These are phyloP conservation scores for Enteromius treurensis DNA, from an alignment of 2,797 vertebrate species.

Conservation along the genomic window DNA sequence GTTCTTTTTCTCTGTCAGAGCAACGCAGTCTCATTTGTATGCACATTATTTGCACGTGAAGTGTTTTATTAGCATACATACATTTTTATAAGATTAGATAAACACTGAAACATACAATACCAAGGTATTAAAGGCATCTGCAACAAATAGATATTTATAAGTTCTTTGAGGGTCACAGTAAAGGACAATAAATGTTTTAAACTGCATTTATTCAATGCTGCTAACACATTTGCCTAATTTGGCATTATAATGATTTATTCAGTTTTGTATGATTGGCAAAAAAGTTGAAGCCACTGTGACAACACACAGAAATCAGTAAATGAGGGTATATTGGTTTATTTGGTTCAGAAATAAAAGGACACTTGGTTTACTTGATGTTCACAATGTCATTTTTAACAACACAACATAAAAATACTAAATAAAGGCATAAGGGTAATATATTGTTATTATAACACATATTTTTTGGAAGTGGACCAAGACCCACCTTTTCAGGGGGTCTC, in stretches of 20 bases:
- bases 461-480: background rate
- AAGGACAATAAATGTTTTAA: background rate
- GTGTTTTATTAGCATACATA: conserved; percentile 2
- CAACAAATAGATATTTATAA: background rate
- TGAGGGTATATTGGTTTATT: background rate
- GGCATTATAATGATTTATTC: background rate
- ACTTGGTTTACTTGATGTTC: background rate
- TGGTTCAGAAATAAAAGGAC: background rate
- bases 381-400: background rate
- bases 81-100: conserved; percentile 1
- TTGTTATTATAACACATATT: background rate
- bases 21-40: background rate
- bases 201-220: background rate
- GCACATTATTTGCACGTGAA: background rate
- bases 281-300: background rate
- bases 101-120: background rate
- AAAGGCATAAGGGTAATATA: background rate
- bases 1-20: conserved; percentile 5
- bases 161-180: background rate
- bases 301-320: background rate
- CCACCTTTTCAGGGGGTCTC: background rate
- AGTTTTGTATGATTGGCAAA: background rate
- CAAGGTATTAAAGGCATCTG: background rate
- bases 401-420: background rate
- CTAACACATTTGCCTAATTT: background rate